These are phyloP conservation scores for Timandra comae DNA, from an alignment of 2,888 invertebrate species.

Conservation along the genomic window DNA sequence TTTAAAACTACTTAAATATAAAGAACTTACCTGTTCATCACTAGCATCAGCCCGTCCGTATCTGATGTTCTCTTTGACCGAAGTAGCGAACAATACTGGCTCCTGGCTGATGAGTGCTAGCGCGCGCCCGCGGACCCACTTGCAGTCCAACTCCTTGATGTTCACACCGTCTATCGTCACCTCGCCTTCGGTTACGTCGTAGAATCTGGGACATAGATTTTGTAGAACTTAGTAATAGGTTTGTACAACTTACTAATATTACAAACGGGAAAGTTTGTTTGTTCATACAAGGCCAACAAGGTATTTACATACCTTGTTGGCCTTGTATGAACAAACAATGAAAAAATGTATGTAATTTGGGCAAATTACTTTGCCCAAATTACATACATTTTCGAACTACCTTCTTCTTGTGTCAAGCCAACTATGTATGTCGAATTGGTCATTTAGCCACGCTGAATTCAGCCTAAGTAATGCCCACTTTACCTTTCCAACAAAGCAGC, in stretches of 20 bases:
- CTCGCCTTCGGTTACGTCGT: slow-evolving; percentile 84
- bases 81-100: slow-evolving; percentile 94
- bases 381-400: not conserved
- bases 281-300: too few species aligned
- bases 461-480: too few species aligned
- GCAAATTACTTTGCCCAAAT: not conserved
- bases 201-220: slow-evolving; percentile 77
- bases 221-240: not conserved
- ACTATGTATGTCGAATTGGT: too few species aligned
- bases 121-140: slow-evolving; percentile 90
- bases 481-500: slow-evolving; percentile 91
- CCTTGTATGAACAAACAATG: too few species aligned
- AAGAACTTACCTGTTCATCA: slow-evolving; percentile 78
- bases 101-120: slow-evolving; percentile 96
- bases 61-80: slow-evolving; percentile 94
- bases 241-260: too few species aligned
- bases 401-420: not conserved
- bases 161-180: slow-evolving; percentile 87
- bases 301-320: too few species aligned
- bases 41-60: slow-evolving; percentile 87
- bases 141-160: slow-evolving; percentile 82
- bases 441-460: too few species aligned
- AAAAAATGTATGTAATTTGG: too few species aligned
- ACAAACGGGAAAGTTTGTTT: too few species aligned
- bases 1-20: too few species aligned